A percentile compares a stretch with the other conserved stretches of the same genome.
Evolutionary conservation across 2,888 invertebrate species (phyloP).

Genomic region (Thecophora atra): DNA sequence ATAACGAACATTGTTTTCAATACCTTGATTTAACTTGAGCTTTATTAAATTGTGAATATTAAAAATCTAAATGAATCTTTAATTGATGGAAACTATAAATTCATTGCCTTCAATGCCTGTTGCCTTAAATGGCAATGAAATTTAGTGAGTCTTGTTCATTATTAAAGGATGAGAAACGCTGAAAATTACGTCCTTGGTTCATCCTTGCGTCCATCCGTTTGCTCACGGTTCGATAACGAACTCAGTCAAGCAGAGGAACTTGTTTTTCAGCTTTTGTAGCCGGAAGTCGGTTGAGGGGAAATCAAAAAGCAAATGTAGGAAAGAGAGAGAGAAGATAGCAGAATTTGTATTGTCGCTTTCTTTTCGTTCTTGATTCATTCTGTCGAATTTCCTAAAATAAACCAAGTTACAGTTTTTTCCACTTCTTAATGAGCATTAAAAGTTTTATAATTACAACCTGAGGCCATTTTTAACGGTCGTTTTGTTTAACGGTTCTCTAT

Average conservation of each 20-base stretch:
- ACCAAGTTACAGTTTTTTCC: constrained; percentile 2
- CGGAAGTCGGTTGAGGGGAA: not conserved
- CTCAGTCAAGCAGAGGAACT: not conserved
- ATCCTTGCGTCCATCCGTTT: not conserved
- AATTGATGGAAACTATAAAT: no score
- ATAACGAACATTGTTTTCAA: no score
- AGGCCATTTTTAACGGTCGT: constrained; percentile 5
- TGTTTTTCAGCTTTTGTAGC: constrained; percentile 5
- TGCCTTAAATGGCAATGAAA: no score
- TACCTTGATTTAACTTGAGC: no score
- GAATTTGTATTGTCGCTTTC: not conserved
- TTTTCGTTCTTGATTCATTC: not conserved
- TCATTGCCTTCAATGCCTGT: no score
- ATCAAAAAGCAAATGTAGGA: not conserved
- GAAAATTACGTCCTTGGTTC: not conserved
- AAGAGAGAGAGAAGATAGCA: not conserved
- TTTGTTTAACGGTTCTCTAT: not conserved
- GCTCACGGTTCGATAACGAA: not conserved
- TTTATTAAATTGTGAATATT: no score
- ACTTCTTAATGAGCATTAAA: constrained; percentile 1
- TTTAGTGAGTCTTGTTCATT: no score
- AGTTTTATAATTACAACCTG: constrained; percentile 14
- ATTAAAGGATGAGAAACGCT: no score
- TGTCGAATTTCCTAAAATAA: constrained; percentile 7
- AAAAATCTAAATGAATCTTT: no score